These are phyloP conservation scores for Periphyllus acericola DNA, from an alignment of 2,888 invertebrate species.

Conservation along the genomic window DNA sequence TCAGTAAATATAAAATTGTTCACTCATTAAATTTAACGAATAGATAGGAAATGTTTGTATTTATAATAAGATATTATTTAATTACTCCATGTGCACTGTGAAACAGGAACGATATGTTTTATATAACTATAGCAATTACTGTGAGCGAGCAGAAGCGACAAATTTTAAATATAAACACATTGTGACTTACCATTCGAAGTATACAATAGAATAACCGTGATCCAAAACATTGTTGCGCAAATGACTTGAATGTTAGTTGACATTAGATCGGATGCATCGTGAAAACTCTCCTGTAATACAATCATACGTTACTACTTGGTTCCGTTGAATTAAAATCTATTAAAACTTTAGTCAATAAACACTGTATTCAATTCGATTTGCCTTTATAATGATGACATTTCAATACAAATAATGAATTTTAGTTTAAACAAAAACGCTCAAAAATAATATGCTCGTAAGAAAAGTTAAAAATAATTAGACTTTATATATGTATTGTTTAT, in stretches of 20 bases:
- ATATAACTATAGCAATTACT: background rate
- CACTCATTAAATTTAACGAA: too few species aligned
- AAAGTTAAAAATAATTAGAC: too few species aligned
- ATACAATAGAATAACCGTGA: slow-evolving; percentile 16
- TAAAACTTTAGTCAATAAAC: too few species aligned
- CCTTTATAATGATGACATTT: too few species aligned
- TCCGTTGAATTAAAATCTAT: background rate
- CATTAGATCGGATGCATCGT: background rate
- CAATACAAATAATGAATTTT: too few species aligned
- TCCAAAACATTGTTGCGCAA: slow-evolving; percentile 37
- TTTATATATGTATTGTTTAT: too few species aligned
- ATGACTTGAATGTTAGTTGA: background rate
- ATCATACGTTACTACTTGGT: background rate
- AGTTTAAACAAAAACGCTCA: too few species aligned
- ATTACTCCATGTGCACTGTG: background rate
- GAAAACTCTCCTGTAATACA: slow-evolving; percentile 12
- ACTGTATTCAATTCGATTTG: too few species aligned
- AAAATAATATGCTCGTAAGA: too few species aligned
- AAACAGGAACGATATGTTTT: background rate
- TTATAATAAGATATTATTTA: background rate
- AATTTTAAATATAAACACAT: background rate
- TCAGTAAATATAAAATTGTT: too few species aligned
- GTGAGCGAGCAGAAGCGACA: background rate
- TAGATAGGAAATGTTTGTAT: too few species aligned
- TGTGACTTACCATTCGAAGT: slow-evolving; percentile 34